These are phyloP conservation scores for Phocoena sinus DNA, from an alignment of 2,113 vertebrate genomes.

Conservation along the genomic window DNA sequence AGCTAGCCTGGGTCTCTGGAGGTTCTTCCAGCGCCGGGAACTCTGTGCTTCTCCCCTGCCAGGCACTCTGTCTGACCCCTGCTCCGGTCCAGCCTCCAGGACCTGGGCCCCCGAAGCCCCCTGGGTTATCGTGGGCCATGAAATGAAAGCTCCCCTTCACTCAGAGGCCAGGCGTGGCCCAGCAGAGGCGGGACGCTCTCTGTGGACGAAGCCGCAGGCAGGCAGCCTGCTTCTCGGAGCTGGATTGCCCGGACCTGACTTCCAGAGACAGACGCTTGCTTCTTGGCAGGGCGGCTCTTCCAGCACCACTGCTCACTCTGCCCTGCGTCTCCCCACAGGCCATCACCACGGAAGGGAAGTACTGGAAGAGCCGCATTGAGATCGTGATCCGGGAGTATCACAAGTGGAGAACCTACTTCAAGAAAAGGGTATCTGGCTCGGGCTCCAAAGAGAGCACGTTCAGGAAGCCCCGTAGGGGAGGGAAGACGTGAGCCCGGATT, in stretches of 20 bases:
- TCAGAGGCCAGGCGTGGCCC: not conserved
- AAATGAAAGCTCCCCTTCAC: not conserved
- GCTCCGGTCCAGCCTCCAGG: not conserved
- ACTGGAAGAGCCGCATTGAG: constrained; percentile 96
- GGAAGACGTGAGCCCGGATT: fast-evolving
- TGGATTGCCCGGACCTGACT: not conserved
- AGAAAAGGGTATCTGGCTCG: constrained; percentile 90
- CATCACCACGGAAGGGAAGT: constrained; percentile 90
- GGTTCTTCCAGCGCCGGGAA: fast-evolving
- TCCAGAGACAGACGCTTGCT: fast-evolving
- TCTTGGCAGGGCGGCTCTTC: not conserved
- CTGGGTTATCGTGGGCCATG: too few relatives aligned
- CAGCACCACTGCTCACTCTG: not conserved
- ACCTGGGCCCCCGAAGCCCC: fast-evolving
- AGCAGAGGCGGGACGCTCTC: not conserved
- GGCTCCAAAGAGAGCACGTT: not conserved
- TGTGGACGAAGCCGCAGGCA: not conserved
- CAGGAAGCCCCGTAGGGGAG: not conserved
- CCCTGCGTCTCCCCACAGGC: constrained; percentile 79
- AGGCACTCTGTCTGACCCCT: not conserved
- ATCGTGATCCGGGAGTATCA: constrained; percentile 97
- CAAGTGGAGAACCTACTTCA: constrained; percentile 99
- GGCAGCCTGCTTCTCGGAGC: fast-evolving
- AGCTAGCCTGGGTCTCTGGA: not conserved
- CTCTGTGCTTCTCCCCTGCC: not conserved